These are phyloP conservation scores for Lepilemur septentrionalis DNA, from an alignment of 2,797 vertebrate species.

Conservation along the genomic window DNA sequence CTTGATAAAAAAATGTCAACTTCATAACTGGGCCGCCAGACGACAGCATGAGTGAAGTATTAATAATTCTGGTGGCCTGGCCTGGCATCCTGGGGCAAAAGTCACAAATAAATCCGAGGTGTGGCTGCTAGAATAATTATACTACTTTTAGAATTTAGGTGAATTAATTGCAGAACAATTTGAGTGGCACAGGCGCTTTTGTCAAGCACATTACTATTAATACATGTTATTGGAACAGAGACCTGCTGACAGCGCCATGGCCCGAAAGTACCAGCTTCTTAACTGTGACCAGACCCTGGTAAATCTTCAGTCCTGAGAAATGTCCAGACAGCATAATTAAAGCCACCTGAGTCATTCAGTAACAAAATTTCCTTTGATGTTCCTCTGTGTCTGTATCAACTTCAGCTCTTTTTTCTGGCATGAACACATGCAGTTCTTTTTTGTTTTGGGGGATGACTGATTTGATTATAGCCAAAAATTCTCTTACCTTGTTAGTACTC, in stretches of 20 bases:
- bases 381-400: neutral
- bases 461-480: conserved; percentile 9
- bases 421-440: neutral
- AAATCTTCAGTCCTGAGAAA: neutral
- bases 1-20: neutral
- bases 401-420: neutral
- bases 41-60: neutral
- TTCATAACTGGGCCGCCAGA: neutral
- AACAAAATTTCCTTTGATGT: neutral
- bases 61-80: neutral
- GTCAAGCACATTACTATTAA: neutral
- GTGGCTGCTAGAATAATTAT: neutral
- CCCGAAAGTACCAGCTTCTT: neutral
- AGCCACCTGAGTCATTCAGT: neutral
- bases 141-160: neutral
- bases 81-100: neutral
- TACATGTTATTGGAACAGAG: neutral
- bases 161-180: neutral
- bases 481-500: neutral
- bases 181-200: neutral
- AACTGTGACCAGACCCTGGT: neutral
- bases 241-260: neutral
- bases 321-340: neutral
- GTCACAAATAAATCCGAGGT: neutral
- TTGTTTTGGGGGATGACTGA: neutral